Evolutionary conservation across 1,140 invertebrate species (phyloP).

Genomic region (Amphibalanus amphitrite): DNA sequence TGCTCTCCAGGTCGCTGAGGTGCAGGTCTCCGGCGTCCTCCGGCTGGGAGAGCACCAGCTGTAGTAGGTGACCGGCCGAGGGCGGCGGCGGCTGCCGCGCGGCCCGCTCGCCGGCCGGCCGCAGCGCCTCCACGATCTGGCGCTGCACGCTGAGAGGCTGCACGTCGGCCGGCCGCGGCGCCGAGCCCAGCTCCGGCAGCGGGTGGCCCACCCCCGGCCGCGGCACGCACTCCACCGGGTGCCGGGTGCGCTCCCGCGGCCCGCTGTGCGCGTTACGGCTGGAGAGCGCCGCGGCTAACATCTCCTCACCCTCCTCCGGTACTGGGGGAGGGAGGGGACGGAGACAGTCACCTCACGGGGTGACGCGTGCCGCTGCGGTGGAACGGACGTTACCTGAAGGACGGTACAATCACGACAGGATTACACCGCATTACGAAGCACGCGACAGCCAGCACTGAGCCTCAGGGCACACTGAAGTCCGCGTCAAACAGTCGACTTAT

Average conservation of each 20-base stretch:
- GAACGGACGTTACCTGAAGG: no score
- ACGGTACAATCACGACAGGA: no score
- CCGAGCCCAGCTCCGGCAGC: neutral
- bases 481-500: no score
- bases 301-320: neutral
- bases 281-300: neutral
- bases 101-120: neutral
- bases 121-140: neutral
- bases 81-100: no score
- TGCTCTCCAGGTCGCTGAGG: conserved; percentile 14
- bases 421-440: no score
- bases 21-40: conserved; percentile 10
- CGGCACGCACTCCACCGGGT: neutral
- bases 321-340: neutral
- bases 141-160: neutral
- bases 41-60: neutral
- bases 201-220: neutral
- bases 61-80: neutral
- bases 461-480: no score
- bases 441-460: no score
- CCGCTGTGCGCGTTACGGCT: neutral
- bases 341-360: neutral
- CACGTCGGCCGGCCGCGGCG: no score
- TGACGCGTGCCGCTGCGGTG: no score
- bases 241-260: neutral